These are phyloP conservation scores for Falco novaeseelandiae DNA, from an alignment of 2,797 vertebrate species.

Conservation along the genomic window DNA sequence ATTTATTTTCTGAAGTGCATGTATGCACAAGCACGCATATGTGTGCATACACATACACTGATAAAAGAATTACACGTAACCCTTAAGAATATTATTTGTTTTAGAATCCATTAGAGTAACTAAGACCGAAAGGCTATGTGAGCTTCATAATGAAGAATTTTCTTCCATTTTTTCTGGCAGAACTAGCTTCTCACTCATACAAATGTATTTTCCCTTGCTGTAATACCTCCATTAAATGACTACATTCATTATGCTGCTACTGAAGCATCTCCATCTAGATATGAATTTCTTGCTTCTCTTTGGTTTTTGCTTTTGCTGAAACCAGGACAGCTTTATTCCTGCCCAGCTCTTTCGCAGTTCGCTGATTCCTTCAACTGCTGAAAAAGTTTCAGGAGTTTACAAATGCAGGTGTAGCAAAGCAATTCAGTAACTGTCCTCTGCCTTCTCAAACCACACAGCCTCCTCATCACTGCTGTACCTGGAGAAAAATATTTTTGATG, in stretches of 20 bases:
- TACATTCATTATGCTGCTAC: not conserved
- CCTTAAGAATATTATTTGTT: not conserved
- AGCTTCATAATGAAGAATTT: not conserved
- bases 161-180: not conserved
- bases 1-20: not conserved
- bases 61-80: not conserved
- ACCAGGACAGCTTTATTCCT: not conserved
- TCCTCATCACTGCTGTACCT: not conserved
- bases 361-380: slow-evolving; percentile 6
- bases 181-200: not conserved
- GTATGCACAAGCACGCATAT: not conserved
- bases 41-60: not conserved
- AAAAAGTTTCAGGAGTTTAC: not conserved
- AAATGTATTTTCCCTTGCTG: not conserved
- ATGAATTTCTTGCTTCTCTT: not conserved
- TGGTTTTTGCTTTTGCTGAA: not conserved
- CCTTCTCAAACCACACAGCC: not conserved
- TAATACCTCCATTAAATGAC: not conserved
- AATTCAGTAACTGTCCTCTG: not conserved
- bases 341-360: not conserved
- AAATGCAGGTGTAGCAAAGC: not conserved
- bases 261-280: not conserved
- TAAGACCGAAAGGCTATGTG: not conserved
- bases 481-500: slow-evolving; percentile 43
- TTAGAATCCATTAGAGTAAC: not conserved